These are phyloP conservation scores for Phaonia tiefii DNA, from an alignment of 2,888 invertebrate species.

Conservation along the genomic window DNA sequence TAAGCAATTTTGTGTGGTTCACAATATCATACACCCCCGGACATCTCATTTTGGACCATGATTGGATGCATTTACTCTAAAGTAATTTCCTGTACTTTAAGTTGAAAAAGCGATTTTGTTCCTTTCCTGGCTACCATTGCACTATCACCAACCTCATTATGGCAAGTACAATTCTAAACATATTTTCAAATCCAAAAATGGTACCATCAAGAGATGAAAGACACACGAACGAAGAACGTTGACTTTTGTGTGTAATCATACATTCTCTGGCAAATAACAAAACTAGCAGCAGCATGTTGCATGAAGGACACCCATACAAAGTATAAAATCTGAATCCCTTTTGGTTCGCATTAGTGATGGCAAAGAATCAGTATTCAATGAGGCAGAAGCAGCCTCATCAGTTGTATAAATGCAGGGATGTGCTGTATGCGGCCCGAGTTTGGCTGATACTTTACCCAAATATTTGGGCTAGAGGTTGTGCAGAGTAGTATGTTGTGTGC, in stretches of 20 bases:
- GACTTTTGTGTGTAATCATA: slow-evolving; percentile 8
- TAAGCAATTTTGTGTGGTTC: slow-evolving; percentile 4
- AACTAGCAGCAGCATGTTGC: slow-evolving; percentile 10
- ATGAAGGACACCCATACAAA: neutral
- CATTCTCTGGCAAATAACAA: slow-evolving; percentile 16
- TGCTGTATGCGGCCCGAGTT: neutral
- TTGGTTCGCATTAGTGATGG: slow-evolving; percentile 21
- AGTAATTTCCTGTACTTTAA: slow-evolving; percentile 40
- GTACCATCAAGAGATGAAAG: neutral
- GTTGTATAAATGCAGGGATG: no score
- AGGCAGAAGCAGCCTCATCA: slow-evolving; percentile 38
- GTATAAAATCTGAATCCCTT: neutral
- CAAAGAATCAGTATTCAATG: slow-evolving; percentile 52
- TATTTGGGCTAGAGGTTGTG: no score
- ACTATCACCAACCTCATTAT: neutral
- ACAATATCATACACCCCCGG: neutral
- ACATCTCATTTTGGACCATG: neutral
- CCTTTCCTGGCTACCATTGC: slow-evolving; percentile 1
- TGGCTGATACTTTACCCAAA: no score
- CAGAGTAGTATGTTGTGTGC: no score
- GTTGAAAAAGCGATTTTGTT: slow-evolving; percentile 19
- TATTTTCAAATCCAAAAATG: slow-evolving; percentile 9
- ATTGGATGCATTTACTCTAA: slow-evolving; percentile 29
- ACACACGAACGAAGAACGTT: neutral
- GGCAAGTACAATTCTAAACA: slow-evolving; percentile 15